phyloP scores from a whole-genome alignment of 2,797 vertebrate genomes.

The Kryptopterus vitreolus region DNA sequence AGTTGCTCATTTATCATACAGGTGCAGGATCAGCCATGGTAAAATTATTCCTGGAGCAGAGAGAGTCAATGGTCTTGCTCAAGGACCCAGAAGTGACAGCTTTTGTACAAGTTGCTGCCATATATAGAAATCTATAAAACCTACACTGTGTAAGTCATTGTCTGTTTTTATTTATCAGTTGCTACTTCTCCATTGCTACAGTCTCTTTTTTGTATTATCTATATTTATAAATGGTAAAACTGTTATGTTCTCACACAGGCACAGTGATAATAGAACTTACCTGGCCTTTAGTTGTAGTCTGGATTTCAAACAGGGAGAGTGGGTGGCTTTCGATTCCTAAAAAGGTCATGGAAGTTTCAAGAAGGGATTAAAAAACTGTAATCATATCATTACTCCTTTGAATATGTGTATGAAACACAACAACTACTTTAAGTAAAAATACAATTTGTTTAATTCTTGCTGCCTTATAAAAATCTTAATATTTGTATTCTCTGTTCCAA shows the following conservation, averaged over 20 bases:
- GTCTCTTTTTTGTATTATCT: background rate
- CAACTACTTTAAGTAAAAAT: too few species aligned
- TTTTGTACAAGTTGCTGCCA: too few species aligned
- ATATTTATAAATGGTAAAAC: background rate
- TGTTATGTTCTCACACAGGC: background rate
- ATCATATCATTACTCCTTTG: too few species aligned
- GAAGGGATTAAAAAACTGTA: background rate
- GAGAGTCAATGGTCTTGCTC: too few species aligned
- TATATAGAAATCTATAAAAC: background rate
- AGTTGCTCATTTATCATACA: too few species aligned
- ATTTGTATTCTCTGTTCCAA: too few species aligned
- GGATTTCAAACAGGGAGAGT: background rate
- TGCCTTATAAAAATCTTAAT: too few species aligned
- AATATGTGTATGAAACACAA: too few species aligned
- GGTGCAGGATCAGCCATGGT: too few species aligned
- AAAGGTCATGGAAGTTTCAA: slow-evolving; percentile 1
- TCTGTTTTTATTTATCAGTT: background rate
- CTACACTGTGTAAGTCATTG: background rate
- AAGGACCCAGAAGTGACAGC: too few species aligned
- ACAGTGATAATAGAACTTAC: background rate
- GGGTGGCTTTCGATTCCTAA: slow-evolving; percentile 29
- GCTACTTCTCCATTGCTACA: background rate
- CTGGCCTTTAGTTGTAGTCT: background rate
- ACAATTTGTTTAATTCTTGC: too few species aligned
- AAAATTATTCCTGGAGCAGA: too few species aligned